Evolutionary conservation across 1,140 invertebrate species (phyloP), one percentile per base, ranked within the genome.

Genomic region (Tetragonula clypearis): DNA sequence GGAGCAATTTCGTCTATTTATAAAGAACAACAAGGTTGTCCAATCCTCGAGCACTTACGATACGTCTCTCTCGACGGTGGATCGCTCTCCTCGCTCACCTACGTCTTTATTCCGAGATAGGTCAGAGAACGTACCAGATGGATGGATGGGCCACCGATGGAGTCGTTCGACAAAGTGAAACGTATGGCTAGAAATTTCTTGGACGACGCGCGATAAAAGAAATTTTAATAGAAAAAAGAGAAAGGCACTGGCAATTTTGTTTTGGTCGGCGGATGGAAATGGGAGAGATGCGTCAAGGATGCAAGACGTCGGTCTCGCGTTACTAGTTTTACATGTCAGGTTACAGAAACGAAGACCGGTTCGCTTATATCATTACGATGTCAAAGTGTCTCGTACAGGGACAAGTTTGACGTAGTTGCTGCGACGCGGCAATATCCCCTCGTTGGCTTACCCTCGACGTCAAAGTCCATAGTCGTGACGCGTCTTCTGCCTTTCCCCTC

Each of bases 361-460:
- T 77, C 87, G 75, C 65, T 86, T 69, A 77, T 88, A 79, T 88
- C 80, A 86, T 88, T 83, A 88, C 77, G 80, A 86, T 56, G 84
- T 89, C 83, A 88, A 89, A 88, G 78, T 89, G 87, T 86, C 84
- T 66, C n/a, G 76, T 60, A 62, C 87, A 86, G 72, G 23, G 26
- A 80, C 78, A 30, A 58, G 56, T 88, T 88, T 82, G 87, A 86
- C 87, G 66, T 80, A 81, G 87, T 80, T 86, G n/a, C 84, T 73
- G 55, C 79, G 87, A 88, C 87, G 30, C 68, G 55, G 79, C 82
- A 89, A 88, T 89, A 89, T 88, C 66, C 84, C 86, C 66, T 53
- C 26, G 65, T 65, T 62, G 66, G 26, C 73, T 78, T 86, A 58
- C 68, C 62, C 35, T 73, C 76, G 58, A 62, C 56, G 80, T 88